Conservation (phyloP, 2,113 vertebrate genomes). For the Dipodomys spectabilis region DNA sequence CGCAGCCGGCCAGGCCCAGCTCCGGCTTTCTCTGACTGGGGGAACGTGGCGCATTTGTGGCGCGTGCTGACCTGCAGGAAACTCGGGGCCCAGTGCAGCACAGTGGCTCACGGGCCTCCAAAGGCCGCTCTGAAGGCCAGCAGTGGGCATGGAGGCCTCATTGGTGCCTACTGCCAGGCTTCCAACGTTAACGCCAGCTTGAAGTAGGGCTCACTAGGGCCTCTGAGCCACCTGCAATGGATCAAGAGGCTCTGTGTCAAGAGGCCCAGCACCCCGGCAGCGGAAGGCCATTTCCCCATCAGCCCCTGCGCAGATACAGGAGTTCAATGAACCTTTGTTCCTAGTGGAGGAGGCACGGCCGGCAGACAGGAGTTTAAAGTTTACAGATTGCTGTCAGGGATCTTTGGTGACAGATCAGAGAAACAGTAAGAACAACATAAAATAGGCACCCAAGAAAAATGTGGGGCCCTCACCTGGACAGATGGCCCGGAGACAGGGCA, state of each 20-base stretch:
- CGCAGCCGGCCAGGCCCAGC: neutral
- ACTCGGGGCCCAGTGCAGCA: neutral
- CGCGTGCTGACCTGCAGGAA: neutral
- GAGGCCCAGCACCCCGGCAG: rapidly evolving
- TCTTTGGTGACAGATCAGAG: neutral
- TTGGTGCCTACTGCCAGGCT: rapidly evolving
- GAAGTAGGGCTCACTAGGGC: neutral
- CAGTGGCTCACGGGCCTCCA: neutral
- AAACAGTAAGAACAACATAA: neutral
- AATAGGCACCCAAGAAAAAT: neutral
- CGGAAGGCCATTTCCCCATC: neutral
- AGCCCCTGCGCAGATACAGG: rapidly evolving
- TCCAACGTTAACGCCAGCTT: neutral
- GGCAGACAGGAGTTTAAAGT: neutral
- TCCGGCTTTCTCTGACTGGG: neutral
- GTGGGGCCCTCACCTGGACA: neutral
- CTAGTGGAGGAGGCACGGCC: neutral
- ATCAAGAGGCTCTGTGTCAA: neutral
- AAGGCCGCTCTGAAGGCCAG: neutral
- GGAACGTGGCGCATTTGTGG: neutral
- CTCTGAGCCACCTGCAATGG: neutral
- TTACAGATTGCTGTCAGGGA: neutral
- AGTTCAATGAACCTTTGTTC: neutral
- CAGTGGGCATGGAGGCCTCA: neutral
- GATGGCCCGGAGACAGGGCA: neutral